Base-by-base conservation (phyloP, 2,888 invertebrate genomes). In the Synanthedon andrenaeformis region DNA sequence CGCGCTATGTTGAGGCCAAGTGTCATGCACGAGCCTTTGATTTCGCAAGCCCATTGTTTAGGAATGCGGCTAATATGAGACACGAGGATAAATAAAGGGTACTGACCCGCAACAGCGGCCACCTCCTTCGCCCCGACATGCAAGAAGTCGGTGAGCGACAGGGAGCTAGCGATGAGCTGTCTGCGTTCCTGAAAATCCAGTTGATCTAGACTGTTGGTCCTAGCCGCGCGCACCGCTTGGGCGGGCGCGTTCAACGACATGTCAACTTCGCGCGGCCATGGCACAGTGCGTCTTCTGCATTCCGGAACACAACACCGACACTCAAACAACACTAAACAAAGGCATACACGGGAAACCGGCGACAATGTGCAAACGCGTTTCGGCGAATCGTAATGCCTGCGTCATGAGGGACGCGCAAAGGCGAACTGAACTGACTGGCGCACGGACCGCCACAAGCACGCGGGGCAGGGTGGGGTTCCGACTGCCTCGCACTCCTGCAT, bases 131-230 rank as follows among this genome's bases (percentile, higher is more conserved):
- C 91, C 62, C 92, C 92, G 71, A 92, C 92, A 62, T 93, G 92
- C 64, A 94, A 82, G 72, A 96, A 95, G 83, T 96, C 96, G 62
- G 95, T 94, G 58, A 96, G 89, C 60, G 95, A 95, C 73, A 96
- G 80, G 53, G 95, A 95, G 60, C 95, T 95, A 51, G 96, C 96
- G 62, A 96, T 96, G 72, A 96, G 88, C 82, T 95, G 94, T 67
- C 96, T 89, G 79, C 95, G 95, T 89, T 96, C 96, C 83, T 96
- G 95, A 79, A 96, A 96, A 87, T 96, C 96, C 55, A 96, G 90
- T 86, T 94, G 94, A 89, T 95, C 95, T 89, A 95, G 90, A 73
- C 94, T 94, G 81, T 92, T 94, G 85, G 94, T 94, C 69, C 94
- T 81, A 62, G 81, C 79, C 65, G 83, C 84, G 83, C 86, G 86